Evolutionary conservation across 2,797 vertebrate species (phyloP).

Genomic region (Phylloscopus collybita): DNA sequence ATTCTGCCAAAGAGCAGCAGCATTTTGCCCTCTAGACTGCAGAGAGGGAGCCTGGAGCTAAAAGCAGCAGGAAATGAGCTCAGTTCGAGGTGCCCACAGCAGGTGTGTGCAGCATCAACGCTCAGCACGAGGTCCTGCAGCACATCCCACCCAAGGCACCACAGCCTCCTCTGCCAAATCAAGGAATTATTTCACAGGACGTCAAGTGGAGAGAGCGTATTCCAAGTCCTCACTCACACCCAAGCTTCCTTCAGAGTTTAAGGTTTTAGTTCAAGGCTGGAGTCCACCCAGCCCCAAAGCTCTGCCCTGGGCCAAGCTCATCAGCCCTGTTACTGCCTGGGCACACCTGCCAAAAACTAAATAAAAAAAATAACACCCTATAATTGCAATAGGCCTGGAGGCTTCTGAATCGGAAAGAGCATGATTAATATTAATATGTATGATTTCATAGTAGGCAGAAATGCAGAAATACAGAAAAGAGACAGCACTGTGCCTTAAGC

Average conservation of each 20-base stretch:
- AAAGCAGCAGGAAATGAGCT: background rate
- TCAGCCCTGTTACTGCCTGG: background rate
- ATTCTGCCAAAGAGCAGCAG: background rate
- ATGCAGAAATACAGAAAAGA: background rate
- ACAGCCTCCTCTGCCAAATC: background rate
- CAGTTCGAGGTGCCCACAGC: background rate
- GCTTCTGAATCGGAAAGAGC: background rate
- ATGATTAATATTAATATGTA: constrained; percentile 1
- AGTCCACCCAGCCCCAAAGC: background rate
- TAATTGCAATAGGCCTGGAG: background rate
- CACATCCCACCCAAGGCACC: background rate
- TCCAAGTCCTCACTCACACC: background rate
- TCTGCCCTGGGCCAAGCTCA: background rate
- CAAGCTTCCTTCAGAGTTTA: background rate
- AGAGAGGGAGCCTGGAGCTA: background rate
- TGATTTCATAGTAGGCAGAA: background rate
- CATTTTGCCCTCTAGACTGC: background rate
- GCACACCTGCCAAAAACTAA: background rate
- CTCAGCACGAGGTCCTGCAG: background rate
- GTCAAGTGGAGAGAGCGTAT: background rate
- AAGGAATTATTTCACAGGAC: background rate
- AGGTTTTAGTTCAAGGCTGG: background rate
- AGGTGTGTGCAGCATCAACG: background rate
- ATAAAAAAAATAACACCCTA: no score
- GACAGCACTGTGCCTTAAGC: constrained; percentile 14